Conservation (phyloP, 2,797 vertebrate species). For the Tangara arthus region DNA sequence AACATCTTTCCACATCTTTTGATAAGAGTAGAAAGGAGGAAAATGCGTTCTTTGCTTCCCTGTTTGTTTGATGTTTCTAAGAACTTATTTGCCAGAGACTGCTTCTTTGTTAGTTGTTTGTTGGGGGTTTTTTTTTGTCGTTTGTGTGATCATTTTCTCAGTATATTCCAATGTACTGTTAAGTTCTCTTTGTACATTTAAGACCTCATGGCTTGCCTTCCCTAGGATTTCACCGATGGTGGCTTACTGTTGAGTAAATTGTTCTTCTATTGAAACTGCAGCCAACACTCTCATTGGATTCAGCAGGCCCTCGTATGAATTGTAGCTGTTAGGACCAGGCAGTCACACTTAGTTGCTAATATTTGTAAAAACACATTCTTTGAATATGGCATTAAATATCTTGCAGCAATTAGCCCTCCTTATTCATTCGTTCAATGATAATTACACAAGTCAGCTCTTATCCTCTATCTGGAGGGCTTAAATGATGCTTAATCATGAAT, state of each 20-base stretch:
- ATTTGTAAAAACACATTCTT: background rate
- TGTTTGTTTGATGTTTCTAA: background rate
- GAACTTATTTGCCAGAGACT: background rate
- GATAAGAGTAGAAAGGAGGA: background rate
- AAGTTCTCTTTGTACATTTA: background rate
- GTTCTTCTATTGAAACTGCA: background rate
- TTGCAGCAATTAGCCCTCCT: background rate
- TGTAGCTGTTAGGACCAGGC: background rate
- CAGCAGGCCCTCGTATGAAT: background rate
- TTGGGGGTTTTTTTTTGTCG: background rate
- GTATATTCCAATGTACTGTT: background rate
- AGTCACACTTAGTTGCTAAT: background rate
- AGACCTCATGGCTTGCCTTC: background rate
- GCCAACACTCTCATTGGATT: background rate
- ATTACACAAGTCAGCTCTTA: background rate
- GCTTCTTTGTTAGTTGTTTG: background rate
- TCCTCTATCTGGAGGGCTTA: background rate
- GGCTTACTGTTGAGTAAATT: background rate
- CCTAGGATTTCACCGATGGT: background rate
- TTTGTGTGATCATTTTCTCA: background rate
- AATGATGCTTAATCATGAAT: background rate
- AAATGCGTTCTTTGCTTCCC: background rate
- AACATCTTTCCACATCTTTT: background rate
- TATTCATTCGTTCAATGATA: conserved; percentile 5
- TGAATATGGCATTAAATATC: background rate